Evolutionary conservation across 2,797 vertebrate species (phyloP), one percentile per base, ranked within the genome.

Genomic region (Rhinichthys osculus): DNA sequence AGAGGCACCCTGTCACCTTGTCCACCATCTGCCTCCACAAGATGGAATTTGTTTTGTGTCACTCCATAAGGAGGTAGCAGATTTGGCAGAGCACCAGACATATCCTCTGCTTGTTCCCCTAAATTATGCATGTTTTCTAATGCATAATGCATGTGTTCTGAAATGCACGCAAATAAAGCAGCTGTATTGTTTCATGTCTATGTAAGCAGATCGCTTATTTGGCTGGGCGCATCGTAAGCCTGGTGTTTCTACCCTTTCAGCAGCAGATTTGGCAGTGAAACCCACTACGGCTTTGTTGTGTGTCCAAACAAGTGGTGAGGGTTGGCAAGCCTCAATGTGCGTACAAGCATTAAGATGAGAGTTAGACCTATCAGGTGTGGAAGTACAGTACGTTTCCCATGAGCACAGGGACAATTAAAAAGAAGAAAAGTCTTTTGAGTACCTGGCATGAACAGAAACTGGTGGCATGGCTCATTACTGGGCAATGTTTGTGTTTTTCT

Each of bases 71-170:
- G 90, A 87, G 81, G 84, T 89, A 71, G 89, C 88, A 69, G 72
- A 57, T 23, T 89, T 94, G 93, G 91, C 93, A 88, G 82, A 82
- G 86, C 89, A 92, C 92, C 93, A 93, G 92, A 93, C 91, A 89
- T 87, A 92, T 92, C 92, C 89, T 91, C 88, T 80, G 91, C 93
- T 94, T 94, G 91, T 95, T 93, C 86, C 90, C 92, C 88, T 93
- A 93, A 94, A 95, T 95, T 92, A 95, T 95, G 92, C 93, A 94
- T 93, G 90, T 87, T 90, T 86, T 82, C 84, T 89, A 89, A 92
- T 96, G 91, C 90, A 94, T 95, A 92, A 93, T 95, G 92, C 93
- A 95, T 92, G 85, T 59, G n/a, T 87, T 85, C 87, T 90, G 90
- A 94, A 93, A 93, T 91, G 88, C 88, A 54, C 84, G 89, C 91